Conservation (phyloP, 2,113 vertebrate genomes). For the Monopterus albus region DNA sequence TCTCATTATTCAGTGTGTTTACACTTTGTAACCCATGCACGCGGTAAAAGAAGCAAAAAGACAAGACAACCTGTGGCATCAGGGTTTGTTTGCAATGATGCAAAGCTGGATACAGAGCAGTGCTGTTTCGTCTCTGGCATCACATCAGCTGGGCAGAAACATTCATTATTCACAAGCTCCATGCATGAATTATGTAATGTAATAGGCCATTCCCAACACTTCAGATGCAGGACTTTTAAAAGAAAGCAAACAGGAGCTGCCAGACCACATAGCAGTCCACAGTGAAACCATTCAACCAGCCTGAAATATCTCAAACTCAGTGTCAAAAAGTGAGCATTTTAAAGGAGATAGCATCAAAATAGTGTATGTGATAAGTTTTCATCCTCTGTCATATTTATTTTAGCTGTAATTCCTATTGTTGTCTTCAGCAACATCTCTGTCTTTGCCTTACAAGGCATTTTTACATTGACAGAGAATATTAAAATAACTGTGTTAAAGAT, state of each 20-base stretch:
- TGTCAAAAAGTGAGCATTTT: too few relatives aligned
- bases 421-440: neutral
- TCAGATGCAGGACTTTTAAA: conserved; percentile 49
- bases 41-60: neutral
- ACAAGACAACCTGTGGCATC: conserved; percentile 30
- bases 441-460: neutral
- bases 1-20: conserved; percentile 24
- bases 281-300: neutral
- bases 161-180: conserved; percentile 72
- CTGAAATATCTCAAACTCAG: too few relatives aligned
- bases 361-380: neutral
- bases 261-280: conserved; percentile 8
- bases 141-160: conserved; percentile 60
- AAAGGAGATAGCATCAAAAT: too few relatives aligned
- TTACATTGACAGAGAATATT: too few relatives aligned
- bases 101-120: conserved; percentile 23
- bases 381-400: neutral
- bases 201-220: conserved; percentile 58
- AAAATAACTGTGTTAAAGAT: too few relatives aligned
- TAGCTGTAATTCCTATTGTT: neutral
- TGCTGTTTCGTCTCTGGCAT: conserved; percentile 57
- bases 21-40: neutral
- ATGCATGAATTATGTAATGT: conserved; percentile 70
- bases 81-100: conserved; percentile 15
- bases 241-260: conserved; percentile 49